phyloP scores from a whole-genome alignment of 2,113 vertebrate species.

The Oxyruncus cristatus region DNA sequence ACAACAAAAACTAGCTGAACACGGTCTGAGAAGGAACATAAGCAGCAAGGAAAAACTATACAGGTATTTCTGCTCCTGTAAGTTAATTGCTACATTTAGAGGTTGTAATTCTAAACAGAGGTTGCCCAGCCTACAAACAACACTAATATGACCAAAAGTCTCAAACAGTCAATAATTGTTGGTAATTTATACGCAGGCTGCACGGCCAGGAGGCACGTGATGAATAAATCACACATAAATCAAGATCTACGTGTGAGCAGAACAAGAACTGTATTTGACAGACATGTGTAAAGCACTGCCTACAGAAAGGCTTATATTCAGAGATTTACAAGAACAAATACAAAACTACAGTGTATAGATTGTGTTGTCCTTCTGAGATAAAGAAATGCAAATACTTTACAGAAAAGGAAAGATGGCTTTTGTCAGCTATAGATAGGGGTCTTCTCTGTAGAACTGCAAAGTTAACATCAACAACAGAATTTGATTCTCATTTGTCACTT shows the following conservation, averaged over 20 bases:
- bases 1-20: not conserved
- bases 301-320: not conserved
- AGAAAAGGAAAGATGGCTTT: not conserved
- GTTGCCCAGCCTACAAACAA: not conserved
- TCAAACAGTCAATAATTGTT: not conserved
- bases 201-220: not conserved
- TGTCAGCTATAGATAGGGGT: not conserved
- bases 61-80: not conserved
- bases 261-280: not conserved
- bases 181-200: not conserved
- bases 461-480: not conserved
- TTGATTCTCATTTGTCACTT: not conserved
- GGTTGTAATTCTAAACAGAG: not conserved
- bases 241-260: not conserved
- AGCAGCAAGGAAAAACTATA: not conserved
- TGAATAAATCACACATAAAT: not conserved
- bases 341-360: not conserved
- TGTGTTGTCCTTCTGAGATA: not conserved
- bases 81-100: not conserved
- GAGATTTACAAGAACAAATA: not conserved
- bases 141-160: not conserved
- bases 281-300: not conserved
- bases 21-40: not conserved
- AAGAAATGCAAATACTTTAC: not conserved
- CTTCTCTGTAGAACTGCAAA: not conserved